A percentile compares a stretch with the other conserved stretches of the same genome.
These are phyloP conservation scores for Lamellibrachia satsuma DNA, from an alignment of 2,888 invertebrate species.

Conservation along the genomic window DNA sequence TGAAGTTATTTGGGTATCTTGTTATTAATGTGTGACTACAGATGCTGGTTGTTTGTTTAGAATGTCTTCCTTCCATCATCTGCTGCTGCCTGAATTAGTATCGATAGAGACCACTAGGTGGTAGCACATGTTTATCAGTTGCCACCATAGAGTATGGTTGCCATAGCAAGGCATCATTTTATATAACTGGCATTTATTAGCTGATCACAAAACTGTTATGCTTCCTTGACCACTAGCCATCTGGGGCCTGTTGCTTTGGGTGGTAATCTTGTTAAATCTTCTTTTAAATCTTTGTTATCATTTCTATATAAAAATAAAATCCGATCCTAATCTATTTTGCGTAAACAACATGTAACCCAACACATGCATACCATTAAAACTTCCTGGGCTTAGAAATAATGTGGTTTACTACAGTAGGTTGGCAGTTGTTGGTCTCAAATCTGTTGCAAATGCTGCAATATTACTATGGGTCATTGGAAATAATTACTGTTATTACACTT, in stretches of 20 bases:
- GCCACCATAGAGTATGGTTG: not conserved
- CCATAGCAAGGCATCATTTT: no score
- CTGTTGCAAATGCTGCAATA: not conserved
- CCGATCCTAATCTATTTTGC: not conserved
- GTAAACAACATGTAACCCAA: not conserved
- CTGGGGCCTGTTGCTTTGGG: no score
- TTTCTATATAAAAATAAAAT: not conserved
- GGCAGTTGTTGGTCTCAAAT: not conserved
- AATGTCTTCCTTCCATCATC: not conserved
- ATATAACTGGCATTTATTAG: not conserved
- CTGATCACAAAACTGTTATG: no score
- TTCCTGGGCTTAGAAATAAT: not conserved
- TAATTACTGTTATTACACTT: not conserved
- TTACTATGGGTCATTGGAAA: not conserved
- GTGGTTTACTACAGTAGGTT: not conserved
- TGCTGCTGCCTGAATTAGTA: not conserved
- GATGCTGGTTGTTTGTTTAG: not conserved
- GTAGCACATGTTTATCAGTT: not conserved
- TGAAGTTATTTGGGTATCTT: not conserved
- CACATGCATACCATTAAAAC: not conserved
- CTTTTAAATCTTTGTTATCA: no score
- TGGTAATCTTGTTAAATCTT: no score
- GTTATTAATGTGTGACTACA: not conserved
- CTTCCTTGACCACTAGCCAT: no score
- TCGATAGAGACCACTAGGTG: not conserved